These are phyloP conservation scores for Drosophila ambigua DNA, from an alignment of 1,140 invertebrate genomes.

Conservation along the genomic window DNA sequence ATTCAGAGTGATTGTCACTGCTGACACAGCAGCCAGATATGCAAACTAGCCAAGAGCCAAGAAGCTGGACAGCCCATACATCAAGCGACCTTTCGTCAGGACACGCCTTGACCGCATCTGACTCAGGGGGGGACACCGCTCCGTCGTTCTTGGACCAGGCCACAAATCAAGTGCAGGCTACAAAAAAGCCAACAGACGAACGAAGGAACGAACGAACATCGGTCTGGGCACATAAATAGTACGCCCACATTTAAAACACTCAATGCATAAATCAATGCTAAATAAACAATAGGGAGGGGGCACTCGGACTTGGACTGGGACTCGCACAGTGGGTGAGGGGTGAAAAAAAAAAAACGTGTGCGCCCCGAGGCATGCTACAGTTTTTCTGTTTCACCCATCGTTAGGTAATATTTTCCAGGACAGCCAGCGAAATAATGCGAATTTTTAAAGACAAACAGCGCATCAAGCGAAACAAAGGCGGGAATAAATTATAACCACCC, in stretches of 20 bases:
- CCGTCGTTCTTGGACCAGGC: constrained; percentile 26
- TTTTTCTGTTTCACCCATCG: constrained; percentile 37
- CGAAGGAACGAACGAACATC: constrained; percentile 28
- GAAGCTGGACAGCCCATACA: constrained; percentile 55
- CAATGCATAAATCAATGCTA: constrained; percentile 72
- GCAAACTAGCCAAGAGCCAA: constrained; percentile 53
- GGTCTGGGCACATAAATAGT: constrained; percentile 59
- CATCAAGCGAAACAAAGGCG: constrained; percentile 1
- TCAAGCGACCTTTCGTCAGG: constrained; percentile 68
- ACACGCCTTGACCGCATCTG: constrained; percentile 27
- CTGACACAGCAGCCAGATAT: constrained; percentile 51
- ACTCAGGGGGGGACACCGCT: constrained; percentile 9
- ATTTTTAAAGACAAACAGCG: constrained; percentile 19
- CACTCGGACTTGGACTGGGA: neutral
- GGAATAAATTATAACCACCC: constrained; percentile 30
- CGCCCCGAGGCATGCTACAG: constrained; percentile 40
- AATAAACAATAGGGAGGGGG: constrained; percentile 35
- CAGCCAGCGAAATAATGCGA: constrained; percentile 25
- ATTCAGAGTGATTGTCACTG: constrained; percentile 60
- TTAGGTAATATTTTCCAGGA: constrained; percentile 60
- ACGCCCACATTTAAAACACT: constrained; percentile 70
- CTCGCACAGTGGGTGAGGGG: too few species aligned
- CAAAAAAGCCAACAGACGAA: constrained; percentile 28
- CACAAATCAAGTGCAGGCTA: constrained; percentile 71
- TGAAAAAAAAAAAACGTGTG: constrained; percentile 4